A percentile compares a stretch with the other conserved stretches of the same genome.
Conservation (phyloP, 2,797 vertebrate genomes). For the Manis crassicaudata region DNA sequence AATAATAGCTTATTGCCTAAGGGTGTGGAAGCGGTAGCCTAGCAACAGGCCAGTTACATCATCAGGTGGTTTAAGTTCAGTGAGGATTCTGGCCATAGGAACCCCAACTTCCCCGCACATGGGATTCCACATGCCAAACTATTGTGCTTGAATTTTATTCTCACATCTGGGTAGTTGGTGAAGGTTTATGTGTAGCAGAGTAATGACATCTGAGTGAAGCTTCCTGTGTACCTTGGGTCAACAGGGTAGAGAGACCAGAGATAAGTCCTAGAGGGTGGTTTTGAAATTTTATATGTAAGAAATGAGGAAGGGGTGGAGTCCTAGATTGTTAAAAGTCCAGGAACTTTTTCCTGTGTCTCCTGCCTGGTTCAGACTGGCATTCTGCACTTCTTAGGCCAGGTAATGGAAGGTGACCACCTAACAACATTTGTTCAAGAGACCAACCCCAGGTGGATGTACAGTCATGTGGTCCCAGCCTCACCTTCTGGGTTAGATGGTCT, state of each 20-base stretch:
- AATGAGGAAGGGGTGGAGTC: background rate
- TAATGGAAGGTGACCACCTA: background rate
- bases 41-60: no score
- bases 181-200: background rate
- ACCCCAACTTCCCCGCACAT: no score
- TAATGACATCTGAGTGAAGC: background rate
- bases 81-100: no score
- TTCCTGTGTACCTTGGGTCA: background rate
- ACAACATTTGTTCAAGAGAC: background rate
- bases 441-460: background rate
- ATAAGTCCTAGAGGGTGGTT: background rate
- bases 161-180: background rate
- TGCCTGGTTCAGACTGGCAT: no score
- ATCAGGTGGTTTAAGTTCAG: no score
- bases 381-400: background rate
- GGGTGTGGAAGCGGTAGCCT: no score
- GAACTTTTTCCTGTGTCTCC: background rate
- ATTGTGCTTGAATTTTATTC: background rate
- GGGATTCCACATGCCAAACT: background rate
- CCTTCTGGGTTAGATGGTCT: background rate
- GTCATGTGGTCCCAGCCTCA: background rate
- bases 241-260: background rate
- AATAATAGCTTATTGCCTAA: no score
- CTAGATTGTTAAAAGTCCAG: background rate
- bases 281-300: background rate